Conservation (phyloP, 2,888 invertebrate genomes). For the Hypercompe scribonia region DNA sequence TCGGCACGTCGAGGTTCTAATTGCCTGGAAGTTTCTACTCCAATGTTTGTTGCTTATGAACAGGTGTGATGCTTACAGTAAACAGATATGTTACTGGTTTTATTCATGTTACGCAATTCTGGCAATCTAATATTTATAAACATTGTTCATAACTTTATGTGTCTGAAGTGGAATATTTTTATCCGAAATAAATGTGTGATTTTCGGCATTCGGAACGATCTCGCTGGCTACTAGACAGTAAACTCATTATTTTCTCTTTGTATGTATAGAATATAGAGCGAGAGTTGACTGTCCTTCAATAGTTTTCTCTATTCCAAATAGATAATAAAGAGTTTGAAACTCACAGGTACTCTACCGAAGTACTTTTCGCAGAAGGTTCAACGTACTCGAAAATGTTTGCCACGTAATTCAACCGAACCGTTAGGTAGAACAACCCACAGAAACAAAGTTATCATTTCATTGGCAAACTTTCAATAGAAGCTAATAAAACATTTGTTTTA, state of each 20-base stretch:
- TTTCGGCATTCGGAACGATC: background rate
- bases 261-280: background rate
- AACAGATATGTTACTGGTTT: conserved; percentile 30
- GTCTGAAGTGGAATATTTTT: too few species aligned
- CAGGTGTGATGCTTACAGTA: conserved; percentile 17
- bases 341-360: background rate
- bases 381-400: background rate
- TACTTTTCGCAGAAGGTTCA: background rate
- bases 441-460: conserved; percentile 10
- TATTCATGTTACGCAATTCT: conserved; percentile 20
- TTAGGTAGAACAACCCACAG: background rate
- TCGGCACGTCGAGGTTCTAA: conserved; percentile 43
- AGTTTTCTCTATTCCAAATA: background rate
- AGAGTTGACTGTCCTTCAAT: background rate
- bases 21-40: conserved; percentile 45
- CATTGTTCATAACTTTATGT: too few species aligned
- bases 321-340: background rate
- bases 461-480: background rate
- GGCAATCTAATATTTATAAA: background rate
- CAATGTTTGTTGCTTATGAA: conserved; percentile 35
- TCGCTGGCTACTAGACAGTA: background rate
- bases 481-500: conserved; percentile 8
- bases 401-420: background rate
- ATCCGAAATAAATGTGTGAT: too few species aligned
- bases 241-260: background rate